Conservation (phyloP, 1,140 invertebrate genomes). For the Pemphigus obesinymphae region DNA sequence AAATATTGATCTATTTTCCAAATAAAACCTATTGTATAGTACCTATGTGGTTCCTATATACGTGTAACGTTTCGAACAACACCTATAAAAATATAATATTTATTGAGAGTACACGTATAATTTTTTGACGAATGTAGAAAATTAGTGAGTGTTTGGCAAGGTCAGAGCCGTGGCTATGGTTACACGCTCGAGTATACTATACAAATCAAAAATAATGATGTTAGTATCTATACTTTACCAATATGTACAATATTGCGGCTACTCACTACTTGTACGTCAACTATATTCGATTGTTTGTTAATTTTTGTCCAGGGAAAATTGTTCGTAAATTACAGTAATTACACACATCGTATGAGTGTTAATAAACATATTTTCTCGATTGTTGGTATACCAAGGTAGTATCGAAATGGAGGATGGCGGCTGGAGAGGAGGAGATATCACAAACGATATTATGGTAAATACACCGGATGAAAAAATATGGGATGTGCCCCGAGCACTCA, state of each 20-base stretch:
- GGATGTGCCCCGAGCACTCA: constrained; percentile 36
- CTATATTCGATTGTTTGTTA: background rate
- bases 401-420: constrained; percentile 40
- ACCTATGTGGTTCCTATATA: constrained; percentile 10
- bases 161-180: background rate
- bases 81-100: constrained; percentile 31
- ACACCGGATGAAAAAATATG: constrained; percentile 20
- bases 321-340: background rate
- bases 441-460: constrained; percentile 30
- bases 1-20: constrained; percentile 19
- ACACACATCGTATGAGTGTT: background rate
- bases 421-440: constrained; percentile 14
- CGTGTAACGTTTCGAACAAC: constrained; percentile 12
- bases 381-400: background rate
- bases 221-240: background rate
- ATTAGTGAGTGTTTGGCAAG: constrained; percentile 36
- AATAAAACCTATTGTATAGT: background rate
- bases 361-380: background rate
- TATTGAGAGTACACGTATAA: constrained; percentile 14
- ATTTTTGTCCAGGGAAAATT: too few relatives aligned
- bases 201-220: constrained; percentile 19
- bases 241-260: constrained; percentile 10
- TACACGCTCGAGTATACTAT: constrained; percentile 19
- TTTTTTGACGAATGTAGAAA: constrained; percentile 1
- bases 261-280: background rate